Conservation (phyloP, 2,797 vertebrate species). For the Mareca strepera region DNA sequence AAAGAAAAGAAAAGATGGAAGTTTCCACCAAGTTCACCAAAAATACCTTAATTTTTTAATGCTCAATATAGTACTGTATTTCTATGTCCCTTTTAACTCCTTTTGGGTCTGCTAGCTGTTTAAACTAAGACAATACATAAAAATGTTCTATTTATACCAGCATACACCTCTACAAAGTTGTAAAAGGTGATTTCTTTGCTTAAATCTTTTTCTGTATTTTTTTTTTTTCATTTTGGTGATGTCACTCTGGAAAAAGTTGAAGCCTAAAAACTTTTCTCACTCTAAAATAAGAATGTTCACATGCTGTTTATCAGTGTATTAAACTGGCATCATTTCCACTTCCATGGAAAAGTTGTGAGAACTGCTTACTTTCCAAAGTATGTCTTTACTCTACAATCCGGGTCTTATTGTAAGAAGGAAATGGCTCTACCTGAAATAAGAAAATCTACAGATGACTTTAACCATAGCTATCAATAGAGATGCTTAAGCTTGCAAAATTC, state of each 20-base stretch:
- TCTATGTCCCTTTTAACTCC: not conserved
- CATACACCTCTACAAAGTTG: not conserved
- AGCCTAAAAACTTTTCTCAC: not conserved
- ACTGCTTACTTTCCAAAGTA: not conserved
- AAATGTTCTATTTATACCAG: not conserved
- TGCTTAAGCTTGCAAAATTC: not conserved
- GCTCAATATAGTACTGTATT: not conserved
- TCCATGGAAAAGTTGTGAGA: conserved; percentile 20
- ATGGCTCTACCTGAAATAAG: not conserved
- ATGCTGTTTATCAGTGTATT: not conserved
- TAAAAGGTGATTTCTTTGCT: not conserved
- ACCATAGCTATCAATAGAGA: not conserved
- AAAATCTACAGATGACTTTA: not conserved
- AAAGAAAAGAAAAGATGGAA: not conserved
- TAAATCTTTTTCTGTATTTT: not conserved
- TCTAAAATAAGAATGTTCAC: conserved; percentile 14
- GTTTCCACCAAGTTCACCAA: not conserved
- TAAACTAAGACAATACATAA: not conserved
- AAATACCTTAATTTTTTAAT: not conserved
- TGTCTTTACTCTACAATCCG: not conserved
- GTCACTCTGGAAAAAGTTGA: conserved; percentile 1
- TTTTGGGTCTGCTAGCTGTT: not conserved
- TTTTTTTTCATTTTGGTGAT: not conserved
- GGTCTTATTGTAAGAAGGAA: not conserved
- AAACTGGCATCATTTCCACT: not conserved